Evolutionary conservation across 2,888 invertebrate genomes (phyloP).

Genomic region (Brachypterus glaber): DNA sequence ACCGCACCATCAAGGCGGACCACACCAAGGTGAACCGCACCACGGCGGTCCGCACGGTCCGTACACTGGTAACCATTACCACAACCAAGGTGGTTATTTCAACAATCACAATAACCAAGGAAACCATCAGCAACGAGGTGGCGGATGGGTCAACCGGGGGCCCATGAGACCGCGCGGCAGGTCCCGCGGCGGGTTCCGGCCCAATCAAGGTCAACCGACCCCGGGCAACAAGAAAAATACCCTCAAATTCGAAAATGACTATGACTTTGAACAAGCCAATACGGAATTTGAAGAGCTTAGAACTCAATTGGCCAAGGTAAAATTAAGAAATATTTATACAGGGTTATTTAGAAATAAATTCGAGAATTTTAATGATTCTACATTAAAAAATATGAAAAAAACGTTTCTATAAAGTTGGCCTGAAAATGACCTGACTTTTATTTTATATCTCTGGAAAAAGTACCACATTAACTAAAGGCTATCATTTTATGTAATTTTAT

Average conservation of each 20-base stretch:
- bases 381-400: too few relatives aligned
- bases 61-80: conserved; percentile 12
- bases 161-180: conserved; percentile 24
- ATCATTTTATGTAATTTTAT: too few relatives aligned
- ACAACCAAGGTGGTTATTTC: too few relatives aligned
- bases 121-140: conserved; percentile 25
- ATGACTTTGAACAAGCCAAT: conserved; percentile 98
- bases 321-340: too few relatives aligned
- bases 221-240: conserved; percentile 50
- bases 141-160: conserved; percentile 22
- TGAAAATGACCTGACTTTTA: too few relatives aligned
- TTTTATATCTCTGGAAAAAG: too few relatives aligned
- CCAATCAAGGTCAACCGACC: conserved; percentile 24
- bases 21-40: conserved; percentile 8
- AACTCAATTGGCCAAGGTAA: conserved; percentile 68
- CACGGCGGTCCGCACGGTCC: conserved; percentile 10
- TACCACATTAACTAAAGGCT: too few relatives aligned
- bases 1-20: conserved; percentile 11
- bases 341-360: too few relatives aligned
- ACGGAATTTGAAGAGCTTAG: conserved; percentile 91
- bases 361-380: too few relatives aligned
- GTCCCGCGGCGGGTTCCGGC: conserved; percentile 21
- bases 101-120: conserved; percentile 25
- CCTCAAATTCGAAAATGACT: conserved; percentile 92
- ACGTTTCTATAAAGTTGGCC: too few relatives aligned